Base-by-base conservation (phyloP, 2,888 invertebrate genomes). In the Spicauda simplicius region DNA sequence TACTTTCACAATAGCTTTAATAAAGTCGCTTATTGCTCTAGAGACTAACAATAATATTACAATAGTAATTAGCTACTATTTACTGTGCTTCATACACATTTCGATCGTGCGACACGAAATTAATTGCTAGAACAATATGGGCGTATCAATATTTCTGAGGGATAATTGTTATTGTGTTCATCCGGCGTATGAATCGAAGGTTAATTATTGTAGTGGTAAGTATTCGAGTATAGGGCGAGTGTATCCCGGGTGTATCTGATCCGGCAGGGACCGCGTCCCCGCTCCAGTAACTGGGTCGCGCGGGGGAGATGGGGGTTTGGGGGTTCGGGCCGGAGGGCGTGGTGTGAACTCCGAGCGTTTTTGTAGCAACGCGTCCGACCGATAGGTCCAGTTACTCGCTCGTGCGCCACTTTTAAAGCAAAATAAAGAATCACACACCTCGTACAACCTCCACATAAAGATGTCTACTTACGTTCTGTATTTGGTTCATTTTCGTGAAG, bases 401-500 rank as follows among this genome's bases (percentile, higher is more conserved):
- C 77, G 80, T 82, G 76, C 80, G 79, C 82, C 79, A 77, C 78
- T 80, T 80, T 78, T 73, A 73, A 80, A 76, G 73, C 74, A 79
- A 78, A 77, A 79, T 77, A 74, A 71, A 75, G 76, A 74, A 70
- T 74, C 73, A 69, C 73, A 74, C 64, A 56, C 52, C 30, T 57
- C 52, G 50, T 25, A 25, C 25, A 30, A 62, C 50, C 48, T 20
- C 37, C 48, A 69, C 66, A 64, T 67, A 71, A 69, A 72, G 58
- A 61, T 64, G 64, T 63, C 25, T 83, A 95, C 96, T 96, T 94
- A 97, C 97, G 93, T 95, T 96, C 93, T 97, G 96, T 82, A 97
- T 96, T 86, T 97, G 97, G 83, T 96, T 96, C 96, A 97, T 97
- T 94, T 97, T 97, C 18, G 97, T 97, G 85, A 96, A 96, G 88